Base-by-base conservation (phyloP, 2,888 invertebrate species). In the Nasonia oneida region DNA sequence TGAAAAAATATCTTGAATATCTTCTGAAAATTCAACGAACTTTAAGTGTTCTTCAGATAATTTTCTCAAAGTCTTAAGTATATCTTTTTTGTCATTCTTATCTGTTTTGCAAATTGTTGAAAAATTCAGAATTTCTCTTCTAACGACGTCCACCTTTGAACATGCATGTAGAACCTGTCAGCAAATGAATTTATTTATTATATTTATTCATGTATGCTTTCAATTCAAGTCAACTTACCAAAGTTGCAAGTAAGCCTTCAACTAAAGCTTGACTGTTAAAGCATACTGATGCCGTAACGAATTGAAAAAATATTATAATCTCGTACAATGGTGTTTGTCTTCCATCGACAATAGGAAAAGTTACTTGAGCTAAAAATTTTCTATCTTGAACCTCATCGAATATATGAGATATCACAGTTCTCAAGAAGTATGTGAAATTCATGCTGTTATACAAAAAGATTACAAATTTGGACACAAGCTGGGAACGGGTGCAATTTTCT, bases 1-100 rank as follows among this genome's bases (percentile, higher is more conserved):
- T 6, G 89, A 87, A 57, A 88, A 90, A 0, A 90, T 75, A 37
- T 86, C 86, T 15, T 90, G 81, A 6, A 90, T 82, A 29, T 81
- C 74, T 10, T 88, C 70, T 3, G 87, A 86, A 71, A 89, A 87
- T 47, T 79, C 33, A 15, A 90, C 87, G 6, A 89, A 88, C n/a
- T 79, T 87, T 37, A 87, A 73, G 74, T 90, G 90, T 37, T 75
- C 87, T 6, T 74, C 23, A 12, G 33, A 37, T 74, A 86, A 37
- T 15, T 5, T 75, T 47, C 57, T 83, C 14, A 86, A 57, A 23
- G 74, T 23, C 1, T 61, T 53, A 14, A 76, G 33, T 15, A 42
- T 12, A 3, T 47, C 0, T 64, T 39, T 75, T 37, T 57, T 67
- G 53, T 84, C 53, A 37, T 71, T 61, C 3, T 18, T 15, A 70